Base-by-base conservation (phyloP, 2,113 vertebrate species). In the Sinocyclocheilus maitianheensis region DNA sequence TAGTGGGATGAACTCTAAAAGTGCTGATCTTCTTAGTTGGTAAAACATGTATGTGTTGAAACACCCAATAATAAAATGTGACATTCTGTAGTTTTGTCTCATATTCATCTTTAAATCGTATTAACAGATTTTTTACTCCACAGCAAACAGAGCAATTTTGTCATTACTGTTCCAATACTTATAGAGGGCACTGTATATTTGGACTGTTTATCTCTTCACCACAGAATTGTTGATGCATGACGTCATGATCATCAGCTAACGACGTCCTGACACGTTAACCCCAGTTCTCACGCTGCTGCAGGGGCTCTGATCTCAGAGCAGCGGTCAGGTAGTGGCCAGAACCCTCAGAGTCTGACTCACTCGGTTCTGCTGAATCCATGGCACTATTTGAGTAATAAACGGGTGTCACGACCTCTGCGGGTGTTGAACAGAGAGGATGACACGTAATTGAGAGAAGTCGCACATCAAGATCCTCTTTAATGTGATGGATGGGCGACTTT, bases 401-500 rank as follows among this genome's bases (percentile, higher is more conserved):
- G 51, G 55, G 55, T 74, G 83, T 84, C 71, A 60, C 1, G 55
- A 83, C 83, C 79, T 80, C 80, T 75, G 86, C 37, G 62, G 77
- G 43, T 83, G 85, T 83, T 77, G 60, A 83, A 76, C 71, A 76
- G 77, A 83, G 78, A 65, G 72, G 82, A 84, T 83, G 83, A 83
- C 71, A 63, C 46, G 65, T 75, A 87, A 85, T 75, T 89, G 86
- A 87, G 79, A 74, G 69, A 71, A 85, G 86, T 89, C 86, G 20
- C 86, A 85, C 86, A 55, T 85, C 74, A 62, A 74, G 55, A 5
- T 16, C 24, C 20, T 20, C 80, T 89, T 87, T 89, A 77, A 89
- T 85, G 74, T 87, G 88, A 89, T 74, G 87, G 82, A 87, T 89
- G 79, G 51, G n/a, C 48, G 67, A 65, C 83, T 79, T 48, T 69